Percentiles rank a stretch among this genome's conserved stretches.
Evolutionary conservation across 1,140 invertebrate species (phyloP).

Genomic region (Ephestia elutella): DNA sequence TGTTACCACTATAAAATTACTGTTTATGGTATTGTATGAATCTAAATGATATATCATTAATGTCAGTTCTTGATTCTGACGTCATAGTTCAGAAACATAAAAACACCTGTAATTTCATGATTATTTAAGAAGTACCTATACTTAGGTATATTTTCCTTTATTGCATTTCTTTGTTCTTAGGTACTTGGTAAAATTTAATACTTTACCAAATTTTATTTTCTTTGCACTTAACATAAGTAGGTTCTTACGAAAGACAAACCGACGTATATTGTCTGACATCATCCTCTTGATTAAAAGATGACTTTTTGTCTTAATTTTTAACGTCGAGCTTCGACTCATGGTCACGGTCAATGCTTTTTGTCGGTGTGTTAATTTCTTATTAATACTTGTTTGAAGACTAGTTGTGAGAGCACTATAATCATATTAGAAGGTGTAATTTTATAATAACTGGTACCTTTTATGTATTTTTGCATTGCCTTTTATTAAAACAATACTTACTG

Average conservation of each 20-base stretch:
- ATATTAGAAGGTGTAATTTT: too few species aligned
- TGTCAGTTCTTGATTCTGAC: neutral
- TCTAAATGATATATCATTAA: neutral
- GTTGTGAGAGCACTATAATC: too few species aligned
- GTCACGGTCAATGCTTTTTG: neutral
- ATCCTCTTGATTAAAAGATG: neutral
- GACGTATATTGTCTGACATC: neutral
- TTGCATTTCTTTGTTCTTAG: too few species aligned
- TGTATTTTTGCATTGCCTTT: too few species aligned
- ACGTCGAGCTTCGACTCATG: neutral
- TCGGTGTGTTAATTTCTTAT: neutral
- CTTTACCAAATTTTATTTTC: too few species aligned
- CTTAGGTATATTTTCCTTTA: too few species aligned
- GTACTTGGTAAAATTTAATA: too few species aligned
- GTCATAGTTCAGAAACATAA: neutral
- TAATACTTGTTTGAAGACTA: neutral
- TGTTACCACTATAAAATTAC: neutral
- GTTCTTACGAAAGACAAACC: too few species aligned
- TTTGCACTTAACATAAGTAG: too few species aligned
- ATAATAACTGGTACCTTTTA: too few species aligned
- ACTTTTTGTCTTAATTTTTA: neutral
- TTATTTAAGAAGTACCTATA: too few species aligned
- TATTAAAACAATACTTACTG: too few species aligned
- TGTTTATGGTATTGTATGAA: neutral
- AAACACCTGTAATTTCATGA: neutral